Base-by-base conservation (phyloP, 1,140 invertebrate species). In the Protaetia brevitarsis region DNA sequence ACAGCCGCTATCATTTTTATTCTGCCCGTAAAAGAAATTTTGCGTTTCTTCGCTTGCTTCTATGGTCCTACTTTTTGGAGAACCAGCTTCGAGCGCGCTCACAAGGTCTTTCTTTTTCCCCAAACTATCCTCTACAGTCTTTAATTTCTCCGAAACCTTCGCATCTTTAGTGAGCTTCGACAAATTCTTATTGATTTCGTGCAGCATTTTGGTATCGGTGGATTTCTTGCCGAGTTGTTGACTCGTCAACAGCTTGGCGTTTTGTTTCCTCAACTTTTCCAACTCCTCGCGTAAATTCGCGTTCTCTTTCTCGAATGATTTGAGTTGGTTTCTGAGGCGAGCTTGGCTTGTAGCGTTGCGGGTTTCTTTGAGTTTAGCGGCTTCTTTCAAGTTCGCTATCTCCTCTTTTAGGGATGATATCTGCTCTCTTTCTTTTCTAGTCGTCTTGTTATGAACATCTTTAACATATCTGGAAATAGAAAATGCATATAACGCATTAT, bases 241-340 rank as follows among this genome's bases (percentile, higher is more conserved):
- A 23, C 45, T 66, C 3, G 82, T 82, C 71, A 83, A 62, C 37
- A 86, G 74, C 71, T 85, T 85, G 64, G 81, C 82, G 74, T 86
- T 88, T 72, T 86, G 82, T 65, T 83, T 87, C 72, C 87, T 85
- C n/a, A 93, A 70, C 65, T 86, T 82, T 66, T 90, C 87, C 11
- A 91, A 79, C 80, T 94, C 89, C 64, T 86, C 83, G 70, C 88
- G 88, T 11, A 92, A 78, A 63, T 85, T 82, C 11, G 82, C 81
- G 73, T 91, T 91, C 71, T 94, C 91, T 68, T 87, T 86, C 76
- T 92, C 91, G 29, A 90, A 77, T 30, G 87, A 82, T 75, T 92
- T 88, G 8, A 95, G 79, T 76, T 92, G 89, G 71, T 89, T 90
- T 58, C 90, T 84, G 1, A 93, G 80, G 63, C 92, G 82, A 2